Percentiles rank a stretch among this genome's conserved stretches.
Evolutionary conservation across 1,140 invertebrate genomes (phyloP).

Genomic region (Dermatophagoides farinae): DNA sequence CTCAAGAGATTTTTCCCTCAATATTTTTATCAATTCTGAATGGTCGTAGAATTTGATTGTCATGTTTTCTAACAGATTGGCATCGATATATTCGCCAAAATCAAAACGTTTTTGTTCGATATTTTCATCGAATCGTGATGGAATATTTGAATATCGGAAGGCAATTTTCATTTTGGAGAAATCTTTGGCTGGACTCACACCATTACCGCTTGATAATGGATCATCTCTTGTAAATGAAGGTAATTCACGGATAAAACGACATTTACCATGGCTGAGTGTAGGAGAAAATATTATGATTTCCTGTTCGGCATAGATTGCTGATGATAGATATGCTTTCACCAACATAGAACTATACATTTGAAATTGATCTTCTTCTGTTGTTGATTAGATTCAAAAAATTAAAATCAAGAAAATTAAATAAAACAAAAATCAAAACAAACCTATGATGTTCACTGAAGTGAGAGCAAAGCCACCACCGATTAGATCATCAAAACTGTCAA

Average conservation of each 20-base stretch:
- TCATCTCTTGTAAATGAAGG: too few species aligned
- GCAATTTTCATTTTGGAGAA: not conserved
- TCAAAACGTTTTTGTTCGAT: not conserved
- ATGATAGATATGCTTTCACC: slow-evolving; percentile 1
- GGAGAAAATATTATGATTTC: not conserved
- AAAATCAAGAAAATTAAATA: not conserved
- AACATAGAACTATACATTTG: not conserved
- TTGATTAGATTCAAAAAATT: not conserved
- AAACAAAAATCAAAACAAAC: not conserved
- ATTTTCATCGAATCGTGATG: not conserved
- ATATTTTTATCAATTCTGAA: not conserved
- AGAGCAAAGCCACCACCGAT: slow-evolving; percentile 5
- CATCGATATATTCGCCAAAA: not conserved
- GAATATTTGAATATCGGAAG: slow-evolving; percentile 3
- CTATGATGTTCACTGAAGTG: not conserved
- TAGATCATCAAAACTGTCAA: not conserved
- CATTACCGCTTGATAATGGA: too few species aligned
- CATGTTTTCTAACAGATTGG: not conserved
- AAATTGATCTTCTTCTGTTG: not conserved
- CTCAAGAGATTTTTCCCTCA: not conserved
- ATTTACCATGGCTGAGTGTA: not conserved
- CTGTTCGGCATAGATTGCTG: not conserved
- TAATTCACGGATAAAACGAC: not conserved
- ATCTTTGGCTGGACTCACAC: too few species aligned
- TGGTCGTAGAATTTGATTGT: not conserved